Base-by-base conservation (phyloP, 2,113 vertebrate species). In the Alaudala cheleensis region DNA sequence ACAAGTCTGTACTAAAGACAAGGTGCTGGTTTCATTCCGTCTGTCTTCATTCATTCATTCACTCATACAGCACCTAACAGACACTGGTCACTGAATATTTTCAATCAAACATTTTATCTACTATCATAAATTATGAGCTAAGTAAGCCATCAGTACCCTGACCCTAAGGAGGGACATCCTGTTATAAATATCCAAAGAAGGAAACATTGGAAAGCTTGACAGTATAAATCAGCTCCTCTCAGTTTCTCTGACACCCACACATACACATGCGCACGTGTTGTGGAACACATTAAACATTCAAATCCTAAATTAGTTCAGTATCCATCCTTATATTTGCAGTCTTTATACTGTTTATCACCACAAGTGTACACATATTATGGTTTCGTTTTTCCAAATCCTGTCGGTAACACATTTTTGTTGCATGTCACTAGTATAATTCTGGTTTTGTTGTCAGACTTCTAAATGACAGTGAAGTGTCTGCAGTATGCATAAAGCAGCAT, bases 401-500 rank as follows among this genome's bases (percentile, higher is more conserved):
- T 92, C 62, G 53, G 50, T 97, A 89, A 50, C 86, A 93, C 60
- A 40, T 97, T 96, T 95, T 91, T 76, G 21, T 92, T 96, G 73
- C n/a, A 11, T 96, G 71, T 93, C 85, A 71, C 56, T 79, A 58
- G 85, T 64, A 50, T 92, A 93, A 74, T 95, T 96, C 97, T 93
- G 71, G 70, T 94, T 92, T 88, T 96, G 90, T 96, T 95, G 90
- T 88, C 89, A 95, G 81, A 62, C 90, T 78, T 42, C 54, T 96
- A 81, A 73, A 61, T 93, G 97, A 93, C 95, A 92, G 88, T 50
- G 87, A 94, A 83, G 76, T 57, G 70, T 84, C 91, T 95, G 53
- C 79, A 47, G 25, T 12, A 56, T 57, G 72, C 57, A 33, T 65
- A 82, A 88, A 94, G 76, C 89, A 88, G 18, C 37, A n/a, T 90